These are phyloP conservation scores for Strigamia crassipes DNA, from an alignment of 2,888 invertebrate species.

Conservation along the genomic window DNA sequence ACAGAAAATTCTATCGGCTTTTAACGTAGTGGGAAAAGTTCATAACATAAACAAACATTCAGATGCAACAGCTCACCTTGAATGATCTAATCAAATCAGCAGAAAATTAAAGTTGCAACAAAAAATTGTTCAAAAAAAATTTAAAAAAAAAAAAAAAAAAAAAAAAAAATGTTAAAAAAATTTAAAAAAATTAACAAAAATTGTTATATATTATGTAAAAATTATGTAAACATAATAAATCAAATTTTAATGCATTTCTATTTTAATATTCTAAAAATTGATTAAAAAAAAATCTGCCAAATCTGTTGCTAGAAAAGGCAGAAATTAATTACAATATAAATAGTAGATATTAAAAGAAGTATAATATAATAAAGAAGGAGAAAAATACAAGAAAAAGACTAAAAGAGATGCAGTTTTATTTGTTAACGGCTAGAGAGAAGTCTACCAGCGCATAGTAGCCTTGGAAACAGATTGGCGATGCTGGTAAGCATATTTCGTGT, in stretches of 20 bases:
- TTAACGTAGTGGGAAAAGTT: too few relatives aligned
- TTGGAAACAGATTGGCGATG: conserved; percentile 7
- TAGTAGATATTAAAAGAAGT: background rate
- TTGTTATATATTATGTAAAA: background rate
- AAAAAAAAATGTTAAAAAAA: background rate
- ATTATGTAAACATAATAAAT: background rate
- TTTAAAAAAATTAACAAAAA: background rate
- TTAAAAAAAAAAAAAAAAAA: background rate
- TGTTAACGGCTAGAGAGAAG: background rate
- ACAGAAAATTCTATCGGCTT: too few relatives aligned
- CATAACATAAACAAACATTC: background rate
- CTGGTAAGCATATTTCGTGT: conserved; percentile 11
- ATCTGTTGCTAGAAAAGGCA: background rate
- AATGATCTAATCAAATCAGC: background rate
- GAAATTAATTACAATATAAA: background rate
- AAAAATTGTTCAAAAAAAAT: background rate
- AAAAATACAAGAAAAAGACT: background rate
- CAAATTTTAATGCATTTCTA: background rate
- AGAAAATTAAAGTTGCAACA: background rate
- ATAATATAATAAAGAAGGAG: background rate
- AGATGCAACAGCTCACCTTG: background rate
- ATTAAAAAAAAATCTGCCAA: background rate
- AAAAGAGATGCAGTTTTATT: background rate
- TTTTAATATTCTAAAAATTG: background rate
- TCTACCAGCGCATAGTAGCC: conserved; percentile 11